Percentiles rank a stretch among this genome's conserved stretches.
Evolutionary conservation across 1,140 invertebrate species (phyloP).

Genomic region (Ooceraea biroi): DNA sequence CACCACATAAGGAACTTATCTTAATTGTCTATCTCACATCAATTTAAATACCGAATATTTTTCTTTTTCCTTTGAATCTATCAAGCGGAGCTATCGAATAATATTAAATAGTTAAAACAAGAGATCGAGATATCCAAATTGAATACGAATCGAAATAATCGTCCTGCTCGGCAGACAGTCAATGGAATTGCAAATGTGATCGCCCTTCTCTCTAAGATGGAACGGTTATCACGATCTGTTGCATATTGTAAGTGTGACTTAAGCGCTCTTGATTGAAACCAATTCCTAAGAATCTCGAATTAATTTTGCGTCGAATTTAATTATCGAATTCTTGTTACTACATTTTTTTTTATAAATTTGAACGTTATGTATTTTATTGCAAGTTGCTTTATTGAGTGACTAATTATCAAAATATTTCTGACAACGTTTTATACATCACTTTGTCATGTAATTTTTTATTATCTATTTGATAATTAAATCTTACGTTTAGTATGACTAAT

Average conservation of each 20-base stretch:
- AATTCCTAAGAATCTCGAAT: not conserved
- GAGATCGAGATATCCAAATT: conserved; percentile 6
- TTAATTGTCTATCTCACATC: not conserved
- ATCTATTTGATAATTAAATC: not conserved
- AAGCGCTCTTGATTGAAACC: conserved; percentile 15
- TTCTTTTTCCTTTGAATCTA: not conserved
- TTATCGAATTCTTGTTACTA: not conserved
- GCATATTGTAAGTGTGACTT: conserved; percentile 3
- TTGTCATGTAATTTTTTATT: not conserved
- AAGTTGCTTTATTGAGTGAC: not conserved
- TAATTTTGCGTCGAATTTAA: not conserved
- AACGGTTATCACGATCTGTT: conserved; percentile 23
- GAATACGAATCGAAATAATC: conserved; percentile 15
- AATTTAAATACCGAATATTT: not conserved
- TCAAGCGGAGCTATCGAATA: not conserved
- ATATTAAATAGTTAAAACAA: not conserved
- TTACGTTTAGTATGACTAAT: not conserved
- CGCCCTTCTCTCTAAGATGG: conserved; percentile 21
- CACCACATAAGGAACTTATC: not conserved
- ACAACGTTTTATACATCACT: not conserved
- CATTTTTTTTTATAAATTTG: not conserved
- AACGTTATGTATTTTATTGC: not conserved
- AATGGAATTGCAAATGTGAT: conserved; percentile 42
- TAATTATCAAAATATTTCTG: conserved; percentile 18
- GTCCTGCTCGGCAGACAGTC: conserved; percentile 24